Percentiles rank a stretch among this genome's conserved stretches.
Conservation (phyloP, 2,888 invertebrate genomes). For the Sinhomidia bicolor region DNA sequence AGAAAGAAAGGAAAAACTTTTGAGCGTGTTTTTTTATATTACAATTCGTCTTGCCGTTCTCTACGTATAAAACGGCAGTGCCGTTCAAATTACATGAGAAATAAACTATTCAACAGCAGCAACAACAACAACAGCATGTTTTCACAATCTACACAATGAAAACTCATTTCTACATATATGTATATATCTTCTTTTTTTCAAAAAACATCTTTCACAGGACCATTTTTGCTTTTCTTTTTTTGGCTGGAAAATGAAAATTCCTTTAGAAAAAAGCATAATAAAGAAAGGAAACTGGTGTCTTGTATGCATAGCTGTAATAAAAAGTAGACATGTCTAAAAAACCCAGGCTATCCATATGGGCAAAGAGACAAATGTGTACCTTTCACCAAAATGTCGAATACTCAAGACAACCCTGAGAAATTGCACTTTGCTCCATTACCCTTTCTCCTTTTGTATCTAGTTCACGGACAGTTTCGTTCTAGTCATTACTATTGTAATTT, state of each 20-base stretch:
- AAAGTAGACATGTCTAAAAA: slow-evolving; percentile 12
- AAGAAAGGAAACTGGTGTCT: slow-evolving; percentile 8
- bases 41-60: neutral
- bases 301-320: slow-evolving; percentile 6
- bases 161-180: neutral
- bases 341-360: neutral
- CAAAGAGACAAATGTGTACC: slow-evolving; percentile 43
- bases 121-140: too few relatives aligned
- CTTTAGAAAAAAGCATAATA: neutral
- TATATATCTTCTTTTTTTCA: neutral
- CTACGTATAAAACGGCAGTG: neutral
- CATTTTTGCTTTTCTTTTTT: neutral
- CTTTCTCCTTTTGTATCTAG: slow-evolving; percentile 34
- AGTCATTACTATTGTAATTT: slow-evolving; percentile 51
- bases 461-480: slow-evolving; percentile 48
- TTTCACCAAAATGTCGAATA: slow-evolving; percentile 37
- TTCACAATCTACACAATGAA: neutral
- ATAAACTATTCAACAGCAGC: neutral
- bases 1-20: too few relatives aligned
- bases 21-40: too few relatives aligned
- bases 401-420: slow-evolving; percentile 43
- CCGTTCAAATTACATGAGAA: neutral
- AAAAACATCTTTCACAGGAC: neutral
- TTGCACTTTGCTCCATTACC: slow-evolving; percentile 62
- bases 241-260: slow-evolving; percentile 25